Conservation (phyloP, 2,113 vertebrate species). For the Planiliza haematocheilus region DNA sequence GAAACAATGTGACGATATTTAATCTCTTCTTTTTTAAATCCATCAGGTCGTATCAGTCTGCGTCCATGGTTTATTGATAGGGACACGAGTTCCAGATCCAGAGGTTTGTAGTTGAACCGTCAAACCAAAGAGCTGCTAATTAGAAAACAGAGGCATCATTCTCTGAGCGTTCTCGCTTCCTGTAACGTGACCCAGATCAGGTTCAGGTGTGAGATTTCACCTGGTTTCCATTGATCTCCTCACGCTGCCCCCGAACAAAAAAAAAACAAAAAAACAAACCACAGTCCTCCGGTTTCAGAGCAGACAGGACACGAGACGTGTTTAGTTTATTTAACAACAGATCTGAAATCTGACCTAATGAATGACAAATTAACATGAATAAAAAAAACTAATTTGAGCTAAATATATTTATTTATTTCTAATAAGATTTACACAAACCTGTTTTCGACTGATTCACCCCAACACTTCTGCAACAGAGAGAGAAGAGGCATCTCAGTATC, state of each 20-base stretch:
- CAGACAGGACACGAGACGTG: constrained; percentile 1
- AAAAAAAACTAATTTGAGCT: not conserved
- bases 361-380: not conserved
- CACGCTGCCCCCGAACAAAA: not conserved
- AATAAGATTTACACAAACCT: constrained; percentile 50
- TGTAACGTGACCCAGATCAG: constrained; percentile 6
- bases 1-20: not conserved
- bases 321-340: constrained; percentile 36
- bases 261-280: not conserved
- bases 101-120: constrained; percentile 13
- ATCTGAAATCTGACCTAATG: constrained; percentile 1
- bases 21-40: not conserved
- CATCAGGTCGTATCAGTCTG: not conserved
- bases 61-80: not conserved
- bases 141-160: constrained; percentile 9
- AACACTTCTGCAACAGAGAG: constrained; percentile 23
- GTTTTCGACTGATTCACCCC: constrained; percentile 3
- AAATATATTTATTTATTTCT: not conserved
- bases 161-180: constrained; percentile 8
- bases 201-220: constrained; percentile 48
- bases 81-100: not conserved
- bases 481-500: not conserved
- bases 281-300: constrained; percentile 24
- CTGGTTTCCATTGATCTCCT: constrained; percentile 35
- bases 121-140: constrained; percentile 12